Evolutionary conservation across 1,140 invertebrate species (phyloP).

Genomic region (Liolophura sinensis): DNA sequence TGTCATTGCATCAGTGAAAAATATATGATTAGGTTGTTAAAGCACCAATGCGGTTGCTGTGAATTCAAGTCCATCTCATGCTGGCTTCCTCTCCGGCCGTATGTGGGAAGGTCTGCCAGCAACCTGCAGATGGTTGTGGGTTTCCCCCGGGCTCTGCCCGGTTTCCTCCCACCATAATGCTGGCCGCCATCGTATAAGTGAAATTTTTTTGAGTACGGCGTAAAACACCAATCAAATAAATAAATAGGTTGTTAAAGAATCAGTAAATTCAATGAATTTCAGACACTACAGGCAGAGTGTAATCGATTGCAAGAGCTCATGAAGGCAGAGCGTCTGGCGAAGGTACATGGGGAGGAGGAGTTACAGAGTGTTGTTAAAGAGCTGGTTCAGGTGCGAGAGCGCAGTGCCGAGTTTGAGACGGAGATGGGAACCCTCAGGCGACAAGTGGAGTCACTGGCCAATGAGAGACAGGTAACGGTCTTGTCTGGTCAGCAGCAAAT

Average conservation of each 20-base stretch:
- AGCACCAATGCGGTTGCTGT: too few species aligned
- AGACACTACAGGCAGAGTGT: slow-evolving; percentile 63
- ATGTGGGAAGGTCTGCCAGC: too few species aligned
- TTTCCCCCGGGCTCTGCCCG: too few species aligned
- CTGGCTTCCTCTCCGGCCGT: too few species aligned
- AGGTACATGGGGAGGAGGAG: slow-evolving; percentile 27
- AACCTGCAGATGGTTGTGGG: too few species aligned
- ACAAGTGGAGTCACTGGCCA: slow-evolving; percentile 23
- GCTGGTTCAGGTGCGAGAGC: slow-evolving; percentile 57
- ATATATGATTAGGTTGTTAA: too few species aligned
- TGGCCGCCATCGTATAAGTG: too few species aligned
- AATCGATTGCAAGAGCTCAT: slow-evolving; percentile 63
- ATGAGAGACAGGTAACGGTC: slow-evolving; percentile 33
- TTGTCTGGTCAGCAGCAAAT: neutral
- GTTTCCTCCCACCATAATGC: too few species aligned
- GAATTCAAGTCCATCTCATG: too few species aligned
- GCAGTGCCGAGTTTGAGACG: slow-evolving; percentile 56
- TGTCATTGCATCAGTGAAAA: too few species aligned
- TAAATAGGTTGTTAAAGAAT: slow-evolving; percentile 20
- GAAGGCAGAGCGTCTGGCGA: slow-evolving; percentile 39
- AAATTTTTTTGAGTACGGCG: too few species aligned
- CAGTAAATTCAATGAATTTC: slow-evolving; percentile 9
- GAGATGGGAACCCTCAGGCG: slow-evolving; percentile 44
- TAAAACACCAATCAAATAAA: slow-evolving; percentile 13
- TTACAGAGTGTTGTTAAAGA: slow-evolving; percentile 56